Base-by-base conservation (phyloP, 2,888 invertebrate species). In the Platycnemis pennipes region DNA sequence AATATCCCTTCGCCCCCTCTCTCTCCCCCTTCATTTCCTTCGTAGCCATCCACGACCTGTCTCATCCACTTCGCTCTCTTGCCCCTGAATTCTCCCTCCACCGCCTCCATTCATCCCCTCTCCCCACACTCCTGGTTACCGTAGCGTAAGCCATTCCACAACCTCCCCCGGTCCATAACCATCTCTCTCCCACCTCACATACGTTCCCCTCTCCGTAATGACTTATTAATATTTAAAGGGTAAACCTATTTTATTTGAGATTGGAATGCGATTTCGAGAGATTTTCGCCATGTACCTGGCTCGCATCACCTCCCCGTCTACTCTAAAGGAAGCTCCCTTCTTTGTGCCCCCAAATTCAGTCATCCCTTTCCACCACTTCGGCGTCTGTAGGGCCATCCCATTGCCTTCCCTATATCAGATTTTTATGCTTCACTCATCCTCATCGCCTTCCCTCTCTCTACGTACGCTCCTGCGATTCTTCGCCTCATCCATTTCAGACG, bases 171-270 rank as follows among this genome's bases (percentile, higher is more conserved):
- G n/a, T n/a, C n/a, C n/a, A n/a, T n/a, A n/a, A n/a, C n/a, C n/a
- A n/a, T n/a, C n/a, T n/a, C 56, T 5, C 63, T 2, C 22, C 0
- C 87, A 22, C 44, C 22, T 46, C 7, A 31, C 53, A 19, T n/a
- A 22, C 26, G 42, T 63, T 44, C 63, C 56, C 16, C 63, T 42
- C 26, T n/a, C n/a, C 44, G 63, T 91, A 91, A 91, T 91, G 91
- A 91, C 91, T 91, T 91, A 91, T 91, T 91, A 91, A 91, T 91
- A 91, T 91, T 91, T 91, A 91, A 91, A 69, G 53, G 56, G 44
- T 44, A 91, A 91, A 91, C 69, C 91, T 91, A 91, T 63, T 91
- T 91, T 91, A 91, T 91, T 91, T 91, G 63, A 44, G 91, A 91
- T 89, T 53, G 89, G 89, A 91, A 91, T 63, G 63, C 91, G 44